A percentile compares a stretch with the other conserved stretches of the same genome.
Conservation (phyloP, 1,140 invertebrate genomes). For the Formica selysi region DNA sequence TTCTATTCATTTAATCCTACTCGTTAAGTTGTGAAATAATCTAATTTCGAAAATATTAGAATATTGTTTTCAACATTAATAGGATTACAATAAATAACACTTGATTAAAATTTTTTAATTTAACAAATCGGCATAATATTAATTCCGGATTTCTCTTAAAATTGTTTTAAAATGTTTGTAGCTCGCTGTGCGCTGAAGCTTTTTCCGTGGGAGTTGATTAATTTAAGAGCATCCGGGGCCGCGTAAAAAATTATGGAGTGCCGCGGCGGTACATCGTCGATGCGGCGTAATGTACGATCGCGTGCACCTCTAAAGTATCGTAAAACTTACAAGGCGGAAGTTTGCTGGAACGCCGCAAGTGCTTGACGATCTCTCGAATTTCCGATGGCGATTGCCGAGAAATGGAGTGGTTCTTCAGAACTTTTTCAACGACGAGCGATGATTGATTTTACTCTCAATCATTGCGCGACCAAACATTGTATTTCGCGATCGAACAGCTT, state of each 20-base stretch:
- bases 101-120: background rate
- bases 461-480: slow-evolving; percentile 34
- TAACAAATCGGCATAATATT: slow-evolving; percentile 23
- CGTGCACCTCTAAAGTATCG: slow-evolving; percentile 58
- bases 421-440: slow-evolving; percentile 32
- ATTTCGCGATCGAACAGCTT: slow-evolving; percentile 33
- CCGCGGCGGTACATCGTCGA: slow-evolving; percentile 47
- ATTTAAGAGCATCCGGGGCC: slow-evolving; percentile 47
- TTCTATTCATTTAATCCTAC: background rate
- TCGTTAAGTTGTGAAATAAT: background rate
- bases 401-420: slow-evolving; percentile 48
- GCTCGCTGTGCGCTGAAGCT: background rate
- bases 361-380: slow-evolving; percentile 60
- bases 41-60: background rate
- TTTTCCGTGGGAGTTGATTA: slow-evolving; percentile 46
- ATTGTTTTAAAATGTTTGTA: background rate
- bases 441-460: slow-evolving; percentile 51
- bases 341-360: slow-evolving; percentile 44
- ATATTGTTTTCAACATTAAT: background rate
- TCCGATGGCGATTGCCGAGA: slow-evolving; percentile 56
- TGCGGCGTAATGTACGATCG: slow-evolving; percentile 58
- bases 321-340: slow-evolving; percentile 55
- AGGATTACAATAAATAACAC: background rate
- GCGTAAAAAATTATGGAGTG: slow-evolving; percentile 58
- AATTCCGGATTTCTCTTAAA: background rate